Conservation (phyloP, 2,888 invertebrate genomes). For the Trissoscelio sp. region DNA sequence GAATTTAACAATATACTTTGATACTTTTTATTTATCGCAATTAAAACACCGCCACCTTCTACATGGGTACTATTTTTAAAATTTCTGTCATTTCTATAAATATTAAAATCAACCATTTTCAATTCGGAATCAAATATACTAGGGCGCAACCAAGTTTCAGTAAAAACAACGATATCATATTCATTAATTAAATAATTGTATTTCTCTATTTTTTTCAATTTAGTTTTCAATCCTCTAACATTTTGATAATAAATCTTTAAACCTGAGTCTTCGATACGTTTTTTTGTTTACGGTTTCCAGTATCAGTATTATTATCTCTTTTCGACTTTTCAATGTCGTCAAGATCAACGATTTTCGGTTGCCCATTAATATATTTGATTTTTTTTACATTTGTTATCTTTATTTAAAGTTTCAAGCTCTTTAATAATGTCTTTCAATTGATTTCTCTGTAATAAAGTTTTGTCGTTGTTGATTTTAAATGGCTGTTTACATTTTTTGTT, state of each 20-base stretch:
- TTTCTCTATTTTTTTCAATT: background rate
- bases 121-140: background rate
- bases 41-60: slow-evolving; percentile 5
- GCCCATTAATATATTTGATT: background rate
- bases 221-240: background rate
- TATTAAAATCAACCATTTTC: background rate
- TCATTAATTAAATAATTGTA: background rate
- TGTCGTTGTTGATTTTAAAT: background rate
- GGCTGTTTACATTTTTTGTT: background rate
- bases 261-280: background rate
- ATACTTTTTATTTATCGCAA: background rate
- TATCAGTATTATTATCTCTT: background rate
- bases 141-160: background rate
- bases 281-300: background rate
- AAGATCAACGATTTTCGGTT: background rate
- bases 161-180: background rate
- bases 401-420: background rate
- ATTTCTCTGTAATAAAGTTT: background rate
- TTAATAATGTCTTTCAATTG: background rate
- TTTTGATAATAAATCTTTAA: background rate
- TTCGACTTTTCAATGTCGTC: background rate
- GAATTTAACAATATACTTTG: background rate
- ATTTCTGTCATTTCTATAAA: background rate
- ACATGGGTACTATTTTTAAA: background rate
- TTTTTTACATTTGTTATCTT: background rate